Base-by-base conservation (phyloP, 2,797 vertebrate species). In the Mycteria americana region DNA sequence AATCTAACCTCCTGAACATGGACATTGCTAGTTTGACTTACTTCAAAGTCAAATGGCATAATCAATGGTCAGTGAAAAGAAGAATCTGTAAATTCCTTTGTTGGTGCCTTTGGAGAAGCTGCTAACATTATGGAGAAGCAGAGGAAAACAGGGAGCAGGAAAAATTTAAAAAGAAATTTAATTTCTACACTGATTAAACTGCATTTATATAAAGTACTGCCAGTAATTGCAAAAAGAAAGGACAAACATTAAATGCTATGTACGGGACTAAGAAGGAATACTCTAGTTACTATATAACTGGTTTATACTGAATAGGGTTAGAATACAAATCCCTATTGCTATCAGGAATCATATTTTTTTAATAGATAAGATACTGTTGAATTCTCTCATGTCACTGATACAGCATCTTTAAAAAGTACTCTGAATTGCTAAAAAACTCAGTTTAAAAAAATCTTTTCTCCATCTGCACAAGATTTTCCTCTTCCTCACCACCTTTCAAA, bases 401-500 rank as follows among this genome's bases (percentile, higher is more conserved):
- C 23, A 76, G 51, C 16, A 37, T 31, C 24, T 92, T 90, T 85
- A 46, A 92, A 86, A 88, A 85, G 13, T 73, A 80, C 7, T 65
- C 37, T 4, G 5, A 85, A 78, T 65, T 51, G 46, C 11, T 68
- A 81, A 83, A 91, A 41, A 7, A 4, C 7, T 43, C 56, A 28
- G 8, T 45, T 84, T 4, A 5, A 68, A 75, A 72, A 78, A 65
- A 16, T 15, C 59, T 60, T 78, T 85, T 78, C 19, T 74, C 37
- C 23, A 56, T 69, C 56, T 91, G 89, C 46, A 75, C 35, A 79
- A 73, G 82, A 54, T 74, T 88, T 89, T 82, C 50, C 18, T 69
- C 69, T 90, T 72, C 35, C 94, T 93, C 56, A 62, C 25, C 65
- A 89, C 90, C 60, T 94, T 89, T 92, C 68, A 95, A 91, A 81